These are phyloP conservation scores for Crenichthys baileyi DNA, from an alignment of 2,797 vertebrate species.

Conservation along the genomic window DNA sequence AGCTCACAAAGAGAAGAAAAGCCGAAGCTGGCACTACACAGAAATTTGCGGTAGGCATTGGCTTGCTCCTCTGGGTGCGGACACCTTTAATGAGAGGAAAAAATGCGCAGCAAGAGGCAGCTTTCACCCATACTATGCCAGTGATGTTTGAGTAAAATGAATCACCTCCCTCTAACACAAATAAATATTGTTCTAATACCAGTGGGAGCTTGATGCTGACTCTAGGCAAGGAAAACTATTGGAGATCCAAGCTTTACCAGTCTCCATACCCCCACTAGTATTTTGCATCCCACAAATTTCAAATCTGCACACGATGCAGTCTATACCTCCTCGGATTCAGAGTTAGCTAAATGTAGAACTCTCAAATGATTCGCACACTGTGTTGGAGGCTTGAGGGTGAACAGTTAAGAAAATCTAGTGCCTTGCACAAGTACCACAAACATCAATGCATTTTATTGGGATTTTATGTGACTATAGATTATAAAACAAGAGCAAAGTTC, in stretches of 20 bases:
- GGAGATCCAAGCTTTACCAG: conserved; percentile 40
- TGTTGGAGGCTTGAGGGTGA: background rate
- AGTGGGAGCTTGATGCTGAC: conserved; percentile 49
- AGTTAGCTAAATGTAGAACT: conserved; percentile 39
- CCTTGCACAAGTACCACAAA: background rate
- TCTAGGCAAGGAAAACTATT: conserved; percentile 30
- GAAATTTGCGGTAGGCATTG: conserved; percentile 62
- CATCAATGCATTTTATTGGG: background rate
- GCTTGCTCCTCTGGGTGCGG: conserved; percentile 67
- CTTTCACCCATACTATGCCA: conserved; percentile 61
- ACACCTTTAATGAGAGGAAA: conserved; percentile 78
- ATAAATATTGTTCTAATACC: conserved; percentile 71
- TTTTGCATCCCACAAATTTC: conserved; percentile 36
- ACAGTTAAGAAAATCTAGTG: background rate
- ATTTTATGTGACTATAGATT: background rate
- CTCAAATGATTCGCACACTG: conserved; percentile 31
- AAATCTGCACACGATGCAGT: conserved; percentile 37
- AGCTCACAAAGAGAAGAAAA: conserved; percentile 61
- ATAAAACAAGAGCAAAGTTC: background rate
- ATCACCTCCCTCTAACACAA: conserved; percentile 72
- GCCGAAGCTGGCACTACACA: conserved; percentile 62
- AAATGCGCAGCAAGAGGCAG: conserved; percentile 66
- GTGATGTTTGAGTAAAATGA: conserved; percentile 74
- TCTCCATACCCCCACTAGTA: conserved; percentile 25
- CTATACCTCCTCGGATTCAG: conserved; percentile 58